Evolutionary conservation across 2,113 vertebrate species (phyloP).

Genomic region (Corydoras maculifer): DNA sequence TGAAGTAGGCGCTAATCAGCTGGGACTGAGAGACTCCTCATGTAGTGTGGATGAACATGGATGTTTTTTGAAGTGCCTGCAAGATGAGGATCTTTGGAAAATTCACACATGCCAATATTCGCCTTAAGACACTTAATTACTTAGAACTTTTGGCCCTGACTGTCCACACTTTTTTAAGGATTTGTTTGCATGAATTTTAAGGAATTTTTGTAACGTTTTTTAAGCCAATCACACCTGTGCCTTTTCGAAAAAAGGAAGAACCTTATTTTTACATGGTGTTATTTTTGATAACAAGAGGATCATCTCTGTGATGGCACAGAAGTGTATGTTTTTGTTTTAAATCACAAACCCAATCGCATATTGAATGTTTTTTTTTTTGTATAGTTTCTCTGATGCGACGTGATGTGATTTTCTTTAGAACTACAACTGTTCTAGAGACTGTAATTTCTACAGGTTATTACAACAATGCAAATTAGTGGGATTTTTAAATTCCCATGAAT

Average conservation of each 20-base stretch:
- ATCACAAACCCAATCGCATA: conserved; percentile 13
- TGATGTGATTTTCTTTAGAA: conserved; percentile 9
- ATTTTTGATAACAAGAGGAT: conserved; percentile 14
- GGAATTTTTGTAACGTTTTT: conserved; percentile 11
- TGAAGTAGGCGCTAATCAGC: neutral
- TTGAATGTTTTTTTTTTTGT: neutral
- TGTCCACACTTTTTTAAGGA: conserved; percentile 19
- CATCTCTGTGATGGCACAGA: neutral
- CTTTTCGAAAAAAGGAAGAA: conserved; percentile 18
- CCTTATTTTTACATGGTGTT: neutral
- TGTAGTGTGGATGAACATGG: conserved; percentile 4
- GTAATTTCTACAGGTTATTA: conserved; percentile 1
- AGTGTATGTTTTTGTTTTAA: conserved; percentile 31
- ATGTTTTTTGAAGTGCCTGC: conserved; percentile 13
- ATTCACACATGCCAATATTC: conserved; percentile 17
- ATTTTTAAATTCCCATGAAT: conserved; percentile 37
- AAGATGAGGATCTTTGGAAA: conserved; percentile 25
- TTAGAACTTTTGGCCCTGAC: conserved; percentile 35
- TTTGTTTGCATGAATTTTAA: conserved; percentile 32
- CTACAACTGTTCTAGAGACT: neutral
- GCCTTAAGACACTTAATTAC: conserved; percentile 26
- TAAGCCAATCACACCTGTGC: neutral
- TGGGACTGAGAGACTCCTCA: conserved; percentile 21
- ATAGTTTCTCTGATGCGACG: neutral
- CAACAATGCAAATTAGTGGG: neutral